phyloP scores from a whole-genome alignment of 2,888 invertebrate species.

The Euspilapteryx auroguttella region DNA sequence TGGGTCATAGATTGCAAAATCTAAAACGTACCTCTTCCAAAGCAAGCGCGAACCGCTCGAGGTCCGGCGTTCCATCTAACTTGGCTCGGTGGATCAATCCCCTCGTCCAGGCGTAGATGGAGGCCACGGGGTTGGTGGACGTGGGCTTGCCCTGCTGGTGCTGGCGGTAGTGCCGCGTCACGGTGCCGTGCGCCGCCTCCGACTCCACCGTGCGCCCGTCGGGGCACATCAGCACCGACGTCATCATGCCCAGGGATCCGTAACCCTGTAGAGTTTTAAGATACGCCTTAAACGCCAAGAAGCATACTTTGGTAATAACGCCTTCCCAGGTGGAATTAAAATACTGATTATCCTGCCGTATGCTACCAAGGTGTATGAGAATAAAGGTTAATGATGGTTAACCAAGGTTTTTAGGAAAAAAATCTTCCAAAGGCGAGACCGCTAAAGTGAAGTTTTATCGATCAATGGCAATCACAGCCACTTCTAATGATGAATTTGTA shows the following conservation, averaged over 20 bases:
- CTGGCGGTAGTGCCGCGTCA: slow-evolving; percentile 85
- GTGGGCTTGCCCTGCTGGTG: slow-evolving; percentile 86
- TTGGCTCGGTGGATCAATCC: slow-evolving; percentile 83
- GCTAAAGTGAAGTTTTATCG: too few relatives aligned
- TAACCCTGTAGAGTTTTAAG: slow-evolving; percentile 64
- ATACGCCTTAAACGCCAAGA: too few relatives aligned
- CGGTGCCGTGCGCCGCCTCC: slow-evolving; percentile 92
- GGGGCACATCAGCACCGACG: slow-evolving; percentile 86
- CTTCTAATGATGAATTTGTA: too few relatives aligned
- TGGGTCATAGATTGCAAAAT: too few relatives aligned
- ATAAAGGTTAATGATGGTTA: too few relatives aligned
- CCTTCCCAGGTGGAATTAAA: too few relatives aligned
- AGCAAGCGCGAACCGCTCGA: slow-evolving; percentile 68
- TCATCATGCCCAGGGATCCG: slow-evolving; percentile 89
- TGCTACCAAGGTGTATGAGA: too few relatives aligned
- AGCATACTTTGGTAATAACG: too few relatives aligned
- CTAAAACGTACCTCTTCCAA: slow-evolving; percentile 69
- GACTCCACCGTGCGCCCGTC: slow-evolving; percentile 84
- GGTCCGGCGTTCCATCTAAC: slow-evolving; percentile 74
- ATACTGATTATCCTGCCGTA: too few relatives aligned
- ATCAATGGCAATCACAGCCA: too few relatives aligned
- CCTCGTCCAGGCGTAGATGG: slow-evolving; percentile 90
- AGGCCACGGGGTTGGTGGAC: slow-evolving; percentile 89
- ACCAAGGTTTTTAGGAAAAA: too few relatives aligned
- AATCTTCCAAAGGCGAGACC: too few relatives aligned